Conservation (phyloP, 2,113 vertebrate genomes). For the Planiliza haematocheilus region DNA sequence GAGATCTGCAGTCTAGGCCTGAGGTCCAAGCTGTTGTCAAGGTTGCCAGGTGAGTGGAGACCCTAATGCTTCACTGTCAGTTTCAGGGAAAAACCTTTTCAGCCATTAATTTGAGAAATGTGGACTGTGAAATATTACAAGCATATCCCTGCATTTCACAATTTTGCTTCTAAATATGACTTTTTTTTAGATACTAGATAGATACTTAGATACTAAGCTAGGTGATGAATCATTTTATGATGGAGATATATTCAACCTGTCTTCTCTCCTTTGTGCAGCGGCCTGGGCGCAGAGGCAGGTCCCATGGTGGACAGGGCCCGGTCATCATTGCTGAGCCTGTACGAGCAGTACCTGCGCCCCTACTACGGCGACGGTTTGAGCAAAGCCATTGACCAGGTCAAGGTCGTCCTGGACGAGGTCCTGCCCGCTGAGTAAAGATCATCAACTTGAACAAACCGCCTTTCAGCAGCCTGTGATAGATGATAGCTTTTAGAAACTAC, state of each 20-base stretch:
- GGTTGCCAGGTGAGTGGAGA: constrained; percentile 65
- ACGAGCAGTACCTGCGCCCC: constrained; percentile 74
- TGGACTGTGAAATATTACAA: not conserved
- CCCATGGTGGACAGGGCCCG: constrained; percentile 75
- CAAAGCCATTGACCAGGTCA: constrained; percentile 50
- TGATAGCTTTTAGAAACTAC: constrained; percentile 53
- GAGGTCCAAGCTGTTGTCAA: constrained; percentile 49
- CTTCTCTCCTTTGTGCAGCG: constrained; percentile 59
- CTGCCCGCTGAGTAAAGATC: constrained; percentile 68
- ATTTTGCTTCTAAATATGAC: not conserved
- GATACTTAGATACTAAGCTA: no score
- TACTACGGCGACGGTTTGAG: constrained; percentile 55
- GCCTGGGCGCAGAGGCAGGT: constrained; percentile 39
- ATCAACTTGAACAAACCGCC: constrained; percentile 8
- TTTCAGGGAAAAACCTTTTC: not conserved
- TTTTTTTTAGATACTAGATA: no score
- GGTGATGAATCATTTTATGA: not conserved
- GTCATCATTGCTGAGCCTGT: constrained; percentile 58
- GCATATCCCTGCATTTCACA: not conserved
- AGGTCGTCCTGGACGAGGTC: constrained; percentile 63
- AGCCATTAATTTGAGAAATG: not conserved
- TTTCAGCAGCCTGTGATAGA: constrained; percentile 37
- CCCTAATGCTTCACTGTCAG: no score
- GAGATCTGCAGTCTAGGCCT: constrained; percentile 33
- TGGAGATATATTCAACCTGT: not conserved